phyloP scores from a whole-genome alignment of 2,888 invertebrate species.

The Drosophila crucigera region DNA sequence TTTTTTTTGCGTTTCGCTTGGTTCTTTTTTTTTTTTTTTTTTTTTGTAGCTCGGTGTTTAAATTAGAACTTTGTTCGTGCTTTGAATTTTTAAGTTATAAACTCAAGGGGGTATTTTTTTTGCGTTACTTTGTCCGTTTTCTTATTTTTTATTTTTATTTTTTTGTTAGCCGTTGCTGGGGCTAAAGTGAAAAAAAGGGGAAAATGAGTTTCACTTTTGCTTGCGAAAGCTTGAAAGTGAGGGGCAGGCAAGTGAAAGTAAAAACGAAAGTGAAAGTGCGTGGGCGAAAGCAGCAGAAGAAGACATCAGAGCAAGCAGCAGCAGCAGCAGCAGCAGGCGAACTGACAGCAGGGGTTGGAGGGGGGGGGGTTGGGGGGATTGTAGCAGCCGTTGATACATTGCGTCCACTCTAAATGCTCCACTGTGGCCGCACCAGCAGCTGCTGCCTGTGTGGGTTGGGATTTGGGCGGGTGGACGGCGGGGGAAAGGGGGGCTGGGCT shows the following conservation, averaged over 20 bases:
- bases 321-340: background rate
- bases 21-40: constrained; percentile 14
- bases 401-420: constrained; percentile 82
- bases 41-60: constrained; percentile 76
- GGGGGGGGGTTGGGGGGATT: background rate
- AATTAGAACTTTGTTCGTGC: constrained; percentile 85
- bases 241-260: constrained; percentile 36
- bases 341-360: background rate
- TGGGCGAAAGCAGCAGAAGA: constrained; percentile 34
- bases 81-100: constrained; percentile 85
- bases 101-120: constrained; percentile 81
- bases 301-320: constrained; percentile 40
- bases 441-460: constrained; percentile 41
- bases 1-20: background rate
- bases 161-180: constrained; percentile 44
- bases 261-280: constrained; percentile 54
- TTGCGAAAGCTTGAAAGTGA: background rate
- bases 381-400: constrained; percentile 73
- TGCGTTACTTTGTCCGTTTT: constrained; percentile 28
- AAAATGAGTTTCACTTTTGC: constrained; percentile 78
- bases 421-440: constrained; percentile 68
- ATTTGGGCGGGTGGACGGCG: background rate
- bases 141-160: background rate
- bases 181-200: constrained; percentile 60
- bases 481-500: background rate